phyloP scores from a whole-genome alignment of 1,140 invertebrate genomes.

The Halictus rubicundus region DNA sequence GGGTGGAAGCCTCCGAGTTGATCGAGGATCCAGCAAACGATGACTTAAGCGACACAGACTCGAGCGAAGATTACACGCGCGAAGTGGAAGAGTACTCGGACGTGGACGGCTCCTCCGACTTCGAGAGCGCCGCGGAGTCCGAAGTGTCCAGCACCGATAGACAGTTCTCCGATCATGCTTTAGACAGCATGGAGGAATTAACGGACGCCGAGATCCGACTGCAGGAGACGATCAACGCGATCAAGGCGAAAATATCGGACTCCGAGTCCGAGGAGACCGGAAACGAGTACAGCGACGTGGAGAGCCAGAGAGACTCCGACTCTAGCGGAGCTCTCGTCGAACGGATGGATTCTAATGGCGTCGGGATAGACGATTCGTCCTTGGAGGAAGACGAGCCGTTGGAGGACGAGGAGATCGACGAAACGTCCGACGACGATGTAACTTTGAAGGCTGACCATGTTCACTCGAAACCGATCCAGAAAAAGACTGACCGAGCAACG shows the following conservation, averaged over 20 bases:
- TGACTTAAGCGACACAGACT: constrained; percentile 42
- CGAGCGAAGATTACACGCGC: constrained; percentile 47
- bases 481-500: not conserved
- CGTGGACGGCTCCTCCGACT: constrained; percentile 34
- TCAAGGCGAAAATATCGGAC: constrained; percentile 75
- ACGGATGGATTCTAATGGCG: not conserved
- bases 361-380: constrained; percentile 25
- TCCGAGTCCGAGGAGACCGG: constrained; percentile 60
- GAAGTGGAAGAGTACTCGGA: constrained; percentile 41
- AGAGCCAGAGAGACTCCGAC: constrained; percentile 32
- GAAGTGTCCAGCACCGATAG: constrained; percentile 44
- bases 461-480: not conserved
- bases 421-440: constrained; percentile 30
- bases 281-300: constrained; percentile 43
- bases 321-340: constrained; percentile 3
- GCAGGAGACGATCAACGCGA: constrained; percentile 74
- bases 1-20: too few species aligned
- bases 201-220: constrained; percentile 73
- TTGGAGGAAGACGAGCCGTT: constrained; percentile 25
- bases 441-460: constrained; percentile 23
- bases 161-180: constrained; percentile 43
- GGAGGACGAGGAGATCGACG: not conserved
- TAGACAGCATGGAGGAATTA: constrained; percentile 60
- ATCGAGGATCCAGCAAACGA: not conserved
- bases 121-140: constrained; percentile 43